Evolutionary conservation across 2,797 vertebrate species (phyloP).

Genomic region (Hapalemur alaotrensis): DNA sequence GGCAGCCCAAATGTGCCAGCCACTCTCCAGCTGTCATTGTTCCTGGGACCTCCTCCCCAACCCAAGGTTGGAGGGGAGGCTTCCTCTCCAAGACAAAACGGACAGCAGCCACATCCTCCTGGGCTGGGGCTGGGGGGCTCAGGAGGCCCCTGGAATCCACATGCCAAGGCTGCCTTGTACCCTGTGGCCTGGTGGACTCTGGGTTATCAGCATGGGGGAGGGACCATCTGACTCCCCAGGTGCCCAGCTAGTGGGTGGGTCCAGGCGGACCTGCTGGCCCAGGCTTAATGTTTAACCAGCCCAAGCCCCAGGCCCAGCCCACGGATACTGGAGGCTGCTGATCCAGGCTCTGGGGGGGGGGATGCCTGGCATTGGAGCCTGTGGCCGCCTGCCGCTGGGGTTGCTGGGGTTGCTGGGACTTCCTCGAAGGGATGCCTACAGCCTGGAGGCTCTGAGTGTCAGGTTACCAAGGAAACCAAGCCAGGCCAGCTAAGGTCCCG

Average conservation of each 20-base stretch:
- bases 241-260: background rate
- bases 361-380: background rate
- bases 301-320: background rate
- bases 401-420: background rate
- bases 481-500: background rate
- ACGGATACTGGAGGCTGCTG: background rate
- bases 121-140: background rate
- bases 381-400: background rate
- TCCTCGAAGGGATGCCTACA: background rate
- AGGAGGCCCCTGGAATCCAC: background rate
- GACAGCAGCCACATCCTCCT: background rate
- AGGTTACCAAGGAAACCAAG: constrained; percentile 14
- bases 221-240: background rate
- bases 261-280: background rate
- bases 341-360: background rate
- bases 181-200: background rate
- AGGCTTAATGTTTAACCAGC: constrained; percentile 27
- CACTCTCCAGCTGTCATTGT: background rate
- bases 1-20: background rate
- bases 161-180: background rate
- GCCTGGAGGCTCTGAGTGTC: background rate
- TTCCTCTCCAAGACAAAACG: background rate
- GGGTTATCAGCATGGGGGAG: background rate
- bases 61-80: background rate
- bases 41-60: background rate